Conservation (phyloP, 2,888 invertebrate species). For the Ischnus inquisitorius region DNA sequence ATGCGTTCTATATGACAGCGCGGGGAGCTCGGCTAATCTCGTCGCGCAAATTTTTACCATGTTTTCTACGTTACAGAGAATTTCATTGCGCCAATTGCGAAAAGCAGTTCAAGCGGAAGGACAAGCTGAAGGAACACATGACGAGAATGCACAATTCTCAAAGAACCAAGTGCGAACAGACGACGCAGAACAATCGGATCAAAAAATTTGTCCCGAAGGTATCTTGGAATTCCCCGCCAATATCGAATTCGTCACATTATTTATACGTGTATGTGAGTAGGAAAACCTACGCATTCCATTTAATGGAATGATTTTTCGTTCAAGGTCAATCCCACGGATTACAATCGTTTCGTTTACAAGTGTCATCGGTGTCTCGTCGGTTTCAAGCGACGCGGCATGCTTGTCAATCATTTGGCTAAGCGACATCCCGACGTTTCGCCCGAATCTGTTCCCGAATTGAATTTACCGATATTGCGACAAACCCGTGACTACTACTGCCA, state of each 20-base stretch:
- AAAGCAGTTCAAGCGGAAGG: constrained; percentile 92
- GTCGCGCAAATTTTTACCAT: constrained; percentile 19
- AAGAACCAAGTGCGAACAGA: constrained; percentile 73
- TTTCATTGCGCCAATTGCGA: constrained; percentile 92
- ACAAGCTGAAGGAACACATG: constrained; percentile 91
- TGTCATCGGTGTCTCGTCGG: constrained; percentile 92
- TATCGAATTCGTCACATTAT: not conserved
- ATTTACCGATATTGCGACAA: constrained; percentile 91
- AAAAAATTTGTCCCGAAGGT: constrained; percentile 88
- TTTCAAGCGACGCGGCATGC: constrained; percentile 94
- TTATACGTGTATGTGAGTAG: not conserved
- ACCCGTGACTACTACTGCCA: constrained; percentile 94
- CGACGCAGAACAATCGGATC: constrained; percentile 77
- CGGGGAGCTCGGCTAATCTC: not conserved
- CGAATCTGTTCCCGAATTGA: constrained; percentile 90
- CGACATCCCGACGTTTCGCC: constrained; percentile 89
- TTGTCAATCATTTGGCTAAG: constrained; percentile 94
- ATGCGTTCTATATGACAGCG: not conserved
- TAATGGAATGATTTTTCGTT: not conserved
- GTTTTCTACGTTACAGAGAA: constrained; percentile 86
- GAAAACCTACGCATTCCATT: not conserved
- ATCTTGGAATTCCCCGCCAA: constrained; percentile 31
- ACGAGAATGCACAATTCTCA: constrained; percentile 89
- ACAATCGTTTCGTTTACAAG: constrained; percentile 91
- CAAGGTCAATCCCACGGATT: constrained; percentile 88